phyloP scores from a whole-genome alignment of 2,888 invertebrate genomes.

The Brachynemurus nebulosus region DNA sequence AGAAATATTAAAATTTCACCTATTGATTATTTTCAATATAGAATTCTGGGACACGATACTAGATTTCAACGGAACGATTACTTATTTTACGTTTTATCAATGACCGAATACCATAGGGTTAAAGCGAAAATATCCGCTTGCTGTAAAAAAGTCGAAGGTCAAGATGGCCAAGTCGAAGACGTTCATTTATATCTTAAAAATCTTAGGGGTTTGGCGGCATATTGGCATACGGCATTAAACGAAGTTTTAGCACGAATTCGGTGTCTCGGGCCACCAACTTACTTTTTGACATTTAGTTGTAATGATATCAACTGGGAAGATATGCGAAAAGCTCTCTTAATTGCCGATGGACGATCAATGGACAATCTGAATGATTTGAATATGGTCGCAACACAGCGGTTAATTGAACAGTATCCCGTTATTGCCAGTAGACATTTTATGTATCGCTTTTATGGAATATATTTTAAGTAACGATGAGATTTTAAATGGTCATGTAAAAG shows the following conservation, averaged over 20 bases:
- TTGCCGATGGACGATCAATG: slow-evolving; percentile 18
- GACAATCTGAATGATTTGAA: slow-evolving; percentile 11
- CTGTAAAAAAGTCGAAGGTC: slow-evolving; percentile 12
- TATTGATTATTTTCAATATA: slow-evolving; percentile 18
- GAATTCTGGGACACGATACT: slow-evolving; percentile 17
- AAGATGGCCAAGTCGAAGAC: slow-evolving; percentile 10
- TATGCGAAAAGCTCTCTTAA: slow-evolving; percentile 18
- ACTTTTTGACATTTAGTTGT: slow-evolving; percentile 17
- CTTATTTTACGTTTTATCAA: slow-evolving; percentile 19
- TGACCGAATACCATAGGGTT: slow-evolving; percentile 17
- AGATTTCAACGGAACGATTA: slow-evolving; percentile 18
- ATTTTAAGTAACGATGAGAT: slow-evolving; percentile 6
- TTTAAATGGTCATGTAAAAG: slow-evolving; percentile 9
- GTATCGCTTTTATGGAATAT: slow-evolving; percentile 10
- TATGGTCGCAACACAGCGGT: slow-evolving; percentile 11
- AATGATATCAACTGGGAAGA: slow-evolving; percentile 21
- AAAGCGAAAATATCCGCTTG: slow-evolving; percentile 16
- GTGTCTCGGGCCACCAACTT: slow-evolving; percentile 21
- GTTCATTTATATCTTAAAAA: background rate
- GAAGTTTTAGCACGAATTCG: slow-evolving; percentile 21
- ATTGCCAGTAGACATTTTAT: slow-evolving; percentile 14
- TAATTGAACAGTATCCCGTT: slow-evolving; percentile 15
- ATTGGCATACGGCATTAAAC: slow-evolving; percentile 18
- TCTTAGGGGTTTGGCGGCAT: slow-evolving; percentile 11
- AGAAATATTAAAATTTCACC: background rate